These are phyloP conservation scores for Apomyelois bistriatella DNA, from an alignment of 2,888 invertebrate genomes.

Conservation along the genomic window DNA sequence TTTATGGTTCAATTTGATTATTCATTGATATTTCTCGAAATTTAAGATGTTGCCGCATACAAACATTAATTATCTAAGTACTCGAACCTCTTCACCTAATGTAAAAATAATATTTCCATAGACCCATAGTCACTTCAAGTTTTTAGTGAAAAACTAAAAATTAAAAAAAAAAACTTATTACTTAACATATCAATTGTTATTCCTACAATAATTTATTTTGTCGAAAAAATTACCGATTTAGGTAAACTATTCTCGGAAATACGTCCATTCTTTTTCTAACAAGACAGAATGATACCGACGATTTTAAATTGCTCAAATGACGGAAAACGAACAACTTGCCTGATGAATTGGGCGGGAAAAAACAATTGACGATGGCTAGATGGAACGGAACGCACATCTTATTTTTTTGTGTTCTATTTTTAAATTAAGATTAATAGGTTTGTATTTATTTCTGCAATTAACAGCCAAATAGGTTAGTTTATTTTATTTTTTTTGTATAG, in stretches of 20 bases:
- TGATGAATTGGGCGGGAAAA: slow-evolving; percentile 63
- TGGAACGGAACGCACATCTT: slow-evolving; percentile 36
- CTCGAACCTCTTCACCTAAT: too few species aligned
- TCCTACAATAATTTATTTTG: not conserved
- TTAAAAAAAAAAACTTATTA: too few species aligned
- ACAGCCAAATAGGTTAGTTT: too few species aligned
- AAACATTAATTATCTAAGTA: too few species aligned
- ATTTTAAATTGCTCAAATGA: slow-evolving; percentile 71
- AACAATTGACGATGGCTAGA: slow-evolving; percentile 52
- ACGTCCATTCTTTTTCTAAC: slow-evolving; percentile 29
- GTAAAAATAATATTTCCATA: too few species aligned
- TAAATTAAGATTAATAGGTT: slow-evolving; percentile 16
- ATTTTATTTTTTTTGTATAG: too few species aligned
- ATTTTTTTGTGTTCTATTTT: slow-evolving; percentile 44
- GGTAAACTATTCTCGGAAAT: slow-evolving; percentile 32
- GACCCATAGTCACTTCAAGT: too few species aligned
- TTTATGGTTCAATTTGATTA: too few species aligned
- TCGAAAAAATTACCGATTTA: slow-evolving; percentile 25
- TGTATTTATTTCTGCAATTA: not conserved
- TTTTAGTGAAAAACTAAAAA: too few species aligned
- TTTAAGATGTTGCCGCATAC: too few species aligned
- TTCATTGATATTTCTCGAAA: too few species aligned
- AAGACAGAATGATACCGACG: slow-evolving; percentile 65
- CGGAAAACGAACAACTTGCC: slow-evolving; percentile 49
- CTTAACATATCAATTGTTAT: too few species aligned